Evolutionary conservation across 2,113 vertebrate species (phyloP), one percentile per base, ranked within the genome.

Genomic region (Odobenus rosmarus): DNA sequence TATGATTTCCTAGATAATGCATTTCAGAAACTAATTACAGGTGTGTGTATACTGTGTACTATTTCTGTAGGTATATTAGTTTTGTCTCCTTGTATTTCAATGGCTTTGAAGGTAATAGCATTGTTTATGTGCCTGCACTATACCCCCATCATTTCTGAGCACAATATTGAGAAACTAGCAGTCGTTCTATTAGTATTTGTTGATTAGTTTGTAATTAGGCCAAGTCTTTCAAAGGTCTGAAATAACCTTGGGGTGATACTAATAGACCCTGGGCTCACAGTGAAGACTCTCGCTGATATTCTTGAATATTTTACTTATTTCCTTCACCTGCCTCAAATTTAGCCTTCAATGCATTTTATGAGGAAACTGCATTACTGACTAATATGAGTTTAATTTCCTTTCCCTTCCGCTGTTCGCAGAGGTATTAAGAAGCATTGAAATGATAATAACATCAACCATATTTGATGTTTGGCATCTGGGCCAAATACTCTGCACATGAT

Each of bases 201-300:
- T 51, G 57, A 86, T 11, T 67, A 72, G 26, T 53, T 90, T 93
- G 57, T 83, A 84, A 95, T 93, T 81, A 80, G 81, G 61, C 21
- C 39, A 88, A 94, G 24, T 59, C 31, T 94, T 82, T 95, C 21
- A 79, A 72, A 87, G 36, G 14, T 61, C 39, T 93, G 39, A 79
- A 90, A 74, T 80, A 93, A 59, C 26, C 7, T 5, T 71, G 36
- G 26, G 1, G 1, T 88, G 62, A 94, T 67, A 51, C n/a, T 86
- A 74, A 89, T 46, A 91, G 81, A 69, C 19, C 7, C 23, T 46
- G 28, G 19, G 16, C 46, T 94, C 51, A 86, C 33, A 72, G 21
- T 13, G 8, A 96, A 67, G n/a, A 62, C 10, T 74, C 28, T 93
- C 2, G 1, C 11, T 51, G 5, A 77, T 71, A 80, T 12, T 88